Conservation (phyloP, 1,140 invertebrate species). For the Hylaeus volcanicus region DNA sequence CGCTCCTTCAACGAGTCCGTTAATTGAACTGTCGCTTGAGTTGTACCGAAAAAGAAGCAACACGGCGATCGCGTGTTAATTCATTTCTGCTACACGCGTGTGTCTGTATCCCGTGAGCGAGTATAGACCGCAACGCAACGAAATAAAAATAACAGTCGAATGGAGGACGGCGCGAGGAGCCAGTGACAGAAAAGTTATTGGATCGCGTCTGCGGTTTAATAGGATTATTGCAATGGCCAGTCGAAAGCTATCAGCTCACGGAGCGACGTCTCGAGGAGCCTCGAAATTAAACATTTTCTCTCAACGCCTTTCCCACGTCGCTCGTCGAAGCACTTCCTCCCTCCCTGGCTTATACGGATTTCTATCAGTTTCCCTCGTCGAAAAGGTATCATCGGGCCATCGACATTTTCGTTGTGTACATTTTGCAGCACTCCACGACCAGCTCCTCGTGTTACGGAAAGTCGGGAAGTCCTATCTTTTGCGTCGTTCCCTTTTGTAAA, state of each 20-base stretch:
- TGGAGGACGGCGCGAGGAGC: slow-evolving; percentile 11
- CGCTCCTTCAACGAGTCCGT: no score
- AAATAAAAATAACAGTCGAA: slow-evolving; percentile 36
- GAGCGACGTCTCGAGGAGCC: slow-evolving; percentile 48
- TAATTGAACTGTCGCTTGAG: background rate
- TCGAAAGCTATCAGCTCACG: slow-evolving; percentile 44
- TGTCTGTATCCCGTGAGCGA: background rate
- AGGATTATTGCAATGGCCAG: slow-evolving; percentile 57
- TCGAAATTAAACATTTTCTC: slow-evolving; percentile 57
- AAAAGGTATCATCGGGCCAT: background rate
- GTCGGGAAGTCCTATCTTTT: background rate
- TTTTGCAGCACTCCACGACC: background rate
- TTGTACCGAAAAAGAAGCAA: background rate
- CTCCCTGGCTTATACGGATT: background rate
- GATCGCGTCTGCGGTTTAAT: slow-evolving; percentile 63
- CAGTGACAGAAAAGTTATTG: slow-evolving; percentile 60
- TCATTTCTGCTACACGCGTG: background rate
- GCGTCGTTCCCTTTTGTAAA: background rate
- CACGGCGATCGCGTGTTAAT: slow-evolving; percentile 6
- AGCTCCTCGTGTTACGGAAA: background rate
- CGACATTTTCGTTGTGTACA: slow-evolving; percentile 34
- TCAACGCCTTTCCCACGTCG: slow-evolving; percentile 6
- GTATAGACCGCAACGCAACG: background rate
- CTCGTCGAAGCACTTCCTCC: background rate
- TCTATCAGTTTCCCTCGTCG: slow-evolving; percentile 11